Evolutionary conservation across 2,888 invertebrate species (phyloP), one percentile per base, ranked within the genome.

Genomic region (Liodrosophila aerea): DNA sequence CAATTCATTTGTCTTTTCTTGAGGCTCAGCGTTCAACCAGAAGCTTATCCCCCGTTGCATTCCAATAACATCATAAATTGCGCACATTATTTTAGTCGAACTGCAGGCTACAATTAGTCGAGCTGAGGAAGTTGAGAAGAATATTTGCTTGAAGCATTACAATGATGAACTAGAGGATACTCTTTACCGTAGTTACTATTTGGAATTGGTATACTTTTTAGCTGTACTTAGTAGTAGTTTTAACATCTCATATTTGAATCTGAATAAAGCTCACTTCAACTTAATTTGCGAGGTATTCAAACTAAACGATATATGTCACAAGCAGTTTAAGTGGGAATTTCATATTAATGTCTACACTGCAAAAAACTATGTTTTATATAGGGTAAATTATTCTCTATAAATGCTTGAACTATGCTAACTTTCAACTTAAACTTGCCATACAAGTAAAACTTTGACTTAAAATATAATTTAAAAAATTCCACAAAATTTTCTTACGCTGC

Each of bases 261-360:
- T n/a, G n/a, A n/a, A n/a, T 15, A 40, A 16, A 11, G 22, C 15
- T 15, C 9, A 9, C 7, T 8, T 1, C 9, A 1, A 7, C 13
- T 40, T 30, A 15, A 36, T 9, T 12, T 46, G 31, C 36, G 47
- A 15, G 36, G 22, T 39, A 49, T 39, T 22, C 49, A 47, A 18
- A 37, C 34, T 27, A 45, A 52, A 61, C 43, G 50, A 54, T 45
- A 67, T 58, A 39, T 54, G 39, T 51, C 37, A 18, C 40, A 34
- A 39, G 50, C 50, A 60, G 59, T 68, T 65, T 51, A 63, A 62
- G 56, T 46, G 46, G 44, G 61, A 62, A 52, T 47, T 50, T 41
- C 22, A 64, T 58, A 22, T 41, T 12, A 12, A 7, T 1, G 3
- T 7, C n/a, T 36, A 44, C 65, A 73, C 52, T 50, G 9, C 1